Conservation (phyloP, 2,888 invertebrate genomes). For the Lasioglossum morio region DNA sequence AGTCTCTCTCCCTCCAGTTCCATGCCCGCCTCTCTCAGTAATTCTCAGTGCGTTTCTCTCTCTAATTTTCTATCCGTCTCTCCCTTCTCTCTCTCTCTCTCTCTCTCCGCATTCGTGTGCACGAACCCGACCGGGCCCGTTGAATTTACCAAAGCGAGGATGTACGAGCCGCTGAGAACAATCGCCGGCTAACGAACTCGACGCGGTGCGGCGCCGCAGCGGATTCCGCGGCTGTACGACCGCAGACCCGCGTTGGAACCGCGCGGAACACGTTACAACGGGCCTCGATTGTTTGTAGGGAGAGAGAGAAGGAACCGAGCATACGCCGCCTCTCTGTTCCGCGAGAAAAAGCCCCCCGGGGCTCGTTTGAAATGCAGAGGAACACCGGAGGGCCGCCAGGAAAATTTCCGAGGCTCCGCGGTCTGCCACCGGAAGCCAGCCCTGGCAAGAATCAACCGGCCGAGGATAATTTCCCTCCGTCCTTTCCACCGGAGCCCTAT, state of each 20-base stretch:
- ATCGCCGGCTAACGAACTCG: conserved; percentile 80
- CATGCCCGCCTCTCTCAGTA: neutral
- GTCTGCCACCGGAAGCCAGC: neutral
- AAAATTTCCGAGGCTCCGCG: conserved; percentile 11
- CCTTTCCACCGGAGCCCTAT: neutral
- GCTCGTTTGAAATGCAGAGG: conserved; percentile 8
- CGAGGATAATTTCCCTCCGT: neutral
- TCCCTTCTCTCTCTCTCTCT: conserved; percentile 7
- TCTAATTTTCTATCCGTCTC: neutral
- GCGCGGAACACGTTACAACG: conserved; percentile 21
- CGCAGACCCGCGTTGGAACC: conserved; percentile 4
- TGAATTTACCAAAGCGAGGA: conserved; percentile 70
- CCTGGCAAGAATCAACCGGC: neutral
- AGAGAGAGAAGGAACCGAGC: neutral
- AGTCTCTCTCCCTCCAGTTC: neutral
- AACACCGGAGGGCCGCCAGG: neutral
- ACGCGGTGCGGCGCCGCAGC: conserved; percentile 21
- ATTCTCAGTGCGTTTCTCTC: neutral
- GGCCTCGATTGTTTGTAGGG: conserved; percentile 18
- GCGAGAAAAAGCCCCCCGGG: conserved; percentile 3
- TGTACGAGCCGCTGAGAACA: conserved; percentile 74
- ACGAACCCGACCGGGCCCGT: conserved; percentile 1
- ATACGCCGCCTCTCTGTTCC: neutral
- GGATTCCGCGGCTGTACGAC: conserved; percentile 37
- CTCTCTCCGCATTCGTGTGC: conserved; percentile 1